Base-by-base conservation (phyloP, 2,797 vertebrate species). In the Ptychobarbus kaznakovi region DNA sequence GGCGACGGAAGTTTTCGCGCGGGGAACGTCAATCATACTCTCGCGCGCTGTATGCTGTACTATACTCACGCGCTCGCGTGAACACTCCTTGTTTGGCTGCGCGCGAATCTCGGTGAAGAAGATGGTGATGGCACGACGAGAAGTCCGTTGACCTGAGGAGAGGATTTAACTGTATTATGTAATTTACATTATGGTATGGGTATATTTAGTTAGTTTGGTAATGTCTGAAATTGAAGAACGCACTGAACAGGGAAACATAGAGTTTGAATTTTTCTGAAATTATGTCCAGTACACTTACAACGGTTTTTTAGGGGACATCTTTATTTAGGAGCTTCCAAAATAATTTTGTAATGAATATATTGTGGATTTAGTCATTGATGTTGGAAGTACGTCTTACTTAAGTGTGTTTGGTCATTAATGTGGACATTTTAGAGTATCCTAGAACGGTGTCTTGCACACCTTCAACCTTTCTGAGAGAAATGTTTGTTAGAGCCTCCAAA, bases 21-120 rank as follows among this genome's bases (percentile, higher is more conserved):
- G 11, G 22, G 22, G n/a, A 32, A 38, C 46, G 65, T 81, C 79
- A 81, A 69, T 69, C 44, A 80, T 53, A 35, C 20, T 38, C 63
- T 7, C 53, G 75, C 20, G 38, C 75, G 63, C 44, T n/a, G 20
- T 35, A 35, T 12, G 22, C 35, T 28, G 4, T 28, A 1, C 46
- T 6, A 12, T 25, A 3, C 35, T 53, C 38, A 6, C 25, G 42
- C 40, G 40, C 35, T 20, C 46, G 25, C 22, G 25, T 10, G 40
- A 61, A 77, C 32, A 13, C 42, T 32, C 63, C 20, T 22, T 46
- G 32, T 61, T 72, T 42, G 49, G 22, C 49, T 56, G 66, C 44
- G 63, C 32, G 78, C 20, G 61, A 68, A 9, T 35, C 56, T 25
- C 51, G 9, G 20, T 63, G 76, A 44, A 42, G 76, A 78, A 42